Evolutionary conservation across 2,797 vertebrate genomes (phyloP), one percentile per base, ranked within the genome.

Genomic region (Xerus rutilus): DNA sequence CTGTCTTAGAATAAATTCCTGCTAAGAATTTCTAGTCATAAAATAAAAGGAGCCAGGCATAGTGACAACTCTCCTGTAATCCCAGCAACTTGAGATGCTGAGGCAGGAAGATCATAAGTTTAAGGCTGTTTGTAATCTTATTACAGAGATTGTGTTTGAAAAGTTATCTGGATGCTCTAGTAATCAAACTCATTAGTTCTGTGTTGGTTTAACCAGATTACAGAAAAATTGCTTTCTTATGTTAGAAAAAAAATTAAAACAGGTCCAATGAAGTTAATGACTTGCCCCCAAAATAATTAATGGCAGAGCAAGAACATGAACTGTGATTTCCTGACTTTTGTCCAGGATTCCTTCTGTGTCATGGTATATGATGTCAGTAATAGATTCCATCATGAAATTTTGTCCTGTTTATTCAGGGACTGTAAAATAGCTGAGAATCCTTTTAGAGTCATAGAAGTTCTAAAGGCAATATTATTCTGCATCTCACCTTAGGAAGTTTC

Each of bases 401-500:
- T 20, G 77, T n/a, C 93, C 54, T 83, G 32, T 69, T 96, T 57
- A 17, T 70, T 30, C 79, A 28, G 47, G 59, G 10, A 20, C 43
- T 54, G 6, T 77, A 64, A 77, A 52, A 52, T 67, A 92, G 52
- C 67, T 14, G 2, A 39, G 86, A 52, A n/a, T 64, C n/a, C 28
- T 78, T 62, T 92, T 57, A 91, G 49, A 83, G 39, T 89, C 45
- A 90, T 72, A 32, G 21, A 92, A 90, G 21, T 95, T 70, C 32
- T 92, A 85, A 91, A 86, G 35, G 17, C 43, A 69, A 8, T 32
- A 87, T 94, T 54, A 93, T 54, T 54, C 57, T 73, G 7, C 85
- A 73, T 88, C 52, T 86, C 45, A 95, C 57, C 62, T 88, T 69
- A 59, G 86, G 45, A 95, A 96, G 86, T 96, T 95, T 49, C 69